Percentiles rank a stretch among this genome's conserved stretches.
Evolutionary conservation across 35 echinoderm and acorn worm genomes (phyloP).

Genomic region (Anneissia japonica): DNA sequence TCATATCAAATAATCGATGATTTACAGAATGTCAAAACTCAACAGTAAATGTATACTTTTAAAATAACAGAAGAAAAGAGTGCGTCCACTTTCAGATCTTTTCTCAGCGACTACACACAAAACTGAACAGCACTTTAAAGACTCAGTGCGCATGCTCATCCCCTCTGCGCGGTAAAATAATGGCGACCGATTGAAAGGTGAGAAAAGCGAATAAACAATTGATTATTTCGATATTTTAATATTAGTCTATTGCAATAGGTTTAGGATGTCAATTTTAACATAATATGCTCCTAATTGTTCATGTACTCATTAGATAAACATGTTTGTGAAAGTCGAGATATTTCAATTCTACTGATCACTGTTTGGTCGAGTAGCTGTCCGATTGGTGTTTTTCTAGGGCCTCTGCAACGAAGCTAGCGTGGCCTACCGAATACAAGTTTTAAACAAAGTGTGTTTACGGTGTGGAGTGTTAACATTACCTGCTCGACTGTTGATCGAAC

Average conservation of each 20-base stretch:
- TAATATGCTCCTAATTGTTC: not conserved
- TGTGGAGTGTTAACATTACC: too few relatives aligned
- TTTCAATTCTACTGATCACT: not conserved
- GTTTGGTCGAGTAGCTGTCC: not conserved
- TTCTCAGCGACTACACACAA: too few relatives aligned
- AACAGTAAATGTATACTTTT: too few relatives aligned
- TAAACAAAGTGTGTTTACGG: too few relatives aligned
- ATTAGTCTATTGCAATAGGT: not conserved
- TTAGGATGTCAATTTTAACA: not conserved
- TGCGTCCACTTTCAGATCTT: too few relatives aligned
- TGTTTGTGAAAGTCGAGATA: not conserved
- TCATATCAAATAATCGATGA: too few relatives aligned
- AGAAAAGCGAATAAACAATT: not conserved
- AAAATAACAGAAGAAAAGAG: too few relatives aligned
- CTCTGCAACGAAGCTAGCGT: not conserved
- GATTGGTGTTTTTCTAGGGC: not conserved
- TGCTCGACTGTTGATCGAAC: too few relatives aligned
- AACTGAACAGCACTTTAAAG: not conserved
- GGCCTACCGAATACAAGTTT: too few relatives aligned
- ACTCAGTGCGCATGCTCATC: not conserved
- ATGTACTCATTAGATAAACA: not conserved
- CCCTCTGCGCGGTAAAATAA: not conserved
- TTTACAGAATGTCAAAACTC: too few relatives aligned
- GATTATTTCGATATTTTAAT: not conserved
- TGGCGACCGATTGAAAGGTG: not conserved